Evolutionary conservation across 2,888 invertebrate genomes (phyloP).

Genomic region (Alviniconcha strummeri): DNA sequence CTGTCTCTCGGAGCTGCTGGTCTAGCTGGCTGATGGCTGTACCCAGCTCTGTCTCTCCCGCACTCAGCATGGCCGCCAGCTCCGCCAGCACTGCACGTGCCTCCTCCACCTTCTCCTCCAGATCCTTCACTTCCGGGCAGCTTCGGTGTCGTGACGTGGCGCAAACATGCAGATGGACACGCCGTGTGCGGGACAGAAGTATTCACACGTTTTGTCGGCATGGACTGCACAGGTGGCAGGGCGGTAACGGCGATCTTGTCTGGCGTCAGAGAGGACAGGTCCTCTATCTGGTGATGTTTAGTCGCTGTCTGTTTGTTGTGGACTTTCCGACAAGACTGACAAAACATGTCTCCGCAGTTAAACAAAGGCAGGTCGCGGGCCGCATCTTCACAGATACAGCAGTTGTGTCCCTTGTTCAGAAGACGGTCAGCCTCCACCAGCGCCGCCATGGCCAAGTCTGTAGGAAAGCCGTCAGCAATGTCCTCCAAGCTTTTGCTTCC

Average conservation of each 20-base stretch:
- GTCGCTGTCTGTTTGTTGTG: not conserved
- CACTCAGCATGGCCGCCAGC: not conserved
- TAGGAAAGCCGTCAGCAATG: constrained; percentile 14
- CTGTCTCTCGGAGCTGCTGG: not conserved
- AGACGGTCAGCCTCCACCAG: not conserved
- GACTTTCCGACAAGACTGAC: not conserved
- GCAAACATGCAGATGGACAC: constrained; percentile 13
- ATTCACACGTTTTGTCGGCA: not conserved
- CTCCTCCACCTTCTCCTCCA: not conserved
- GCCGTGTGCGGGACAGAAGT: constrained; percentile 5
- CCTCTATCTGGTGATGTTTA: not conserved
- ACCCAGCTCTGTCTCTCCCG: not conserved
- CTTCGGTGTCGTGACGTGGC: not conserved
- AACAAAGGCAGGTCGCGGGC: constrained; percentile 1
- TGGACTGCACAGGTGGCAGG: not conserved
- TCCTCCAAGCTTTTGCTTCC: not conserved
- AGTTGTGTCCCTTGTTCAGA: not conserved
- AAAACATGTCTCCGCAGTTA: constrained; percentile 12
- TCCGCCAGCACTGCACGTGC: not conserved
- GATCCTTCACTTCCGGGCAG: constrained; percentile 16
- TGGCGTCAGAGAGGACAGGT: constrained; percentile 8
- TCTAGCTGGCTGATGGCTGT: not conserved
- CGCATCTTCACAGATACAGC: not conserved
- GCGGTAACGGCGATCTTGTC: not conserved
- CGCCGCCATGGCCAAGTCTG: constrained; percentile 1